These are phyloP conservation scores for Cisticola juncidis DNA, from an alignment of 2,113 vertebrate species.

Conservation along the genomic window DNA sequence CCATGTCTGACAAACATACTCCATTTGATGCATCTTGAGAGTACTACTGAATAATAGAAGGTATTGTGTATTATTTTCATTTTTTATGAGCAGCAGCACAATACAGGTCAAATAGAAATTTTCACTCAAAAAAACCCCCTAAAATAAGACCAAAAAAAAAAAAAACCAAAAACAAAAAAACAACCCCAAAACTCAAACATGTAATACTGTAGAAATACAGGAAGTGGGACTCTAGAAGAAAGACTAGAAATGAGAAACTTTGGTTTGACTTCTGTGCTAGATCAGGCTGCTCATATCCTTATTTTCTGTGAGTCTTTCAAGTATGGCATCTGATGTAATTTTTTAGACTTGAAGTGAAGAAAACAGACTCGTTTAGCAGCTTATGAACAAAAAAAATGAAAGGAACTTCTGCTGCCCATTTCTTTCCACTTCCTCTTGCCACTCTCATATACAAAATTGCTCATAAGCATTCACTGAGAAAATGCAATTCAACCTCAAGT, in stretches of 20 bases:
- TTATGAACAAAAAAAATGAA: neutral
- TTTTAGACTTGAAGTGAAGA: neutral
- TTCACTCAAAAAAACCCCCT: neutral
- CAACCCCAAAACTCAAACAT: neutral
- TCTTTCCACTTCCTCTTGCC: neutral
- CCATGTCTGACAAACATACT: slow-evolving; percentile 7
- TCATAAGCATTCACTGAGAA: neutral
- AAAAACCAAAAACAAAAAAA: too few species aligned
- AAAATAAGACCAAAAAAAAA: too few species aligned
- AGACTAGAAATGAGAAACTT: neutral
- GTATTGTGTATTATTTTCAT: neutral
- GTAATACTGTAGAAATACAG: neutral
- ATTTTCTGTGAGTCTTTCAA: neutral
- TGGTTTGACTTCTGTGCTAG: neutral
- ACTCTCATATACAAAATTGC: neutral
- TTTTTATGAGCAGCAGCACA: neutral
- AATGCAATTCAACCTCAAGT: neutral
- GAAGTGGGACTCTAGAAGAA: neutral
- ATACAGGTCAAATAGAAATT: neutral
- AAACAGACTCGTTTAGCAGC: neutral
- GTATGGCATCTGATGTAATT: neutral
- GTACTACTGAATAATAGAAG: slow-evolving; percentile 40
- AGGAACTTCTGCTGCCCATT: neutral
- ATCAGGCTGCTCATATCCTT: neutral
- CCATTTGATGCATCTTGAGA: neutral